These are phyloP conservation scores for Tychaedon coryphoeus DNA, from an alignment of 2,113 vertebrate species.

Conservation along the genomic window DNA sequence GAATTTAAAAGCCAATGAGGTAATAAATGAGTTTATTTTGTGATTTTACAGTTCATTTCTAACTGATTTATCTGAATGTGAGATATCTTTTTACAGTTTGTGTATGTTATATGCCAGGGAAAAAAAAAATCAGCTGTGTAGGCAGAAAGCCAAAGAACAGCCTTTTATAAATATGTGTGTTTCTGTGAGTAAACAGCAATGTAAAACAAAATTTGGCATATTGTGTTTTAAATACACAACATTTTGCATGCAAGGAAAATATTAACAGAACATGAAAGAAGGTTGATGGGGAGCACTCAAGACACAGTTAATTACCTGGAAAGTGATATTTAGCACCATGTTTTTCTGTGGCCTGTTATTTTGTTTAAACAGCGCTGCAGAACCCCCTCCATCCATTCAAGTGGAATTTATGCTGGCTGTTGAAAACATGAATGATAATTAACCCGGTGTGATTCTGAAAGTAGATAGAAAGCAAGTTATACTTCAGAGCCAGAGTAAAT, in stretches of 20 bases:
- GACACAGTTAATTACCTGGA: not conserved
- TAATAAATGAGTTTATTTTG: not conserved
- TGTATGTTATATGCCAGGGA: not conserved
- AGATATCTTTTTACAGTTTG: not conserved
- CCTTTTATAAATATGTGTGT: not conserved
- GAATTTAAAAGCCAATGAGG: not conserved
- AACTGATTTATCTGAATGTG: not conserved
- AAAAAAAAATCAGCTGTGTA: not conserved
- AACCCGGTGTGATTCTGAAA: not conserved
- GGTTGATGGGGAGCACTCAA: not conserved
- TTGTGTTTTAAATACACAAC: not conserved
- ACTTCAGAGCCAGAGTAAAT: not conserved
- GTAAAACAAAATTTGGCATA: not conserved
- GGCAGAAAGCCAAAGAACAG: not conserved
- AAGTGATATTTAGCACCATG: not conserved
- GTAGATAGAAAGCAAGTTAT: not conserved
- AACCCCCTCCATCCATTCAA: not conserved
- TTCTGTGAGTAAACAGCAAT: not conserved
- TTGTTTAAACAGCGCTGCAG: not conserved
- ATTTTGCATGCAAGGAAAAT: not conserved
- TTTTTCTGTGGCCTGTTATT: not conserved
- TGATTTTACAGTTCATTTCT: not conserved
- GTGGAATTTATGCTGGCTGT: not conserved
- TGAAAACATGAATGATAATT: not conserved
- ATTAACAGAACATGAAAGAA: not conserved